phyloP scores from a whole-genome alignment of 2,113 vertebrate species.

The Tor tambroides region DNA sequence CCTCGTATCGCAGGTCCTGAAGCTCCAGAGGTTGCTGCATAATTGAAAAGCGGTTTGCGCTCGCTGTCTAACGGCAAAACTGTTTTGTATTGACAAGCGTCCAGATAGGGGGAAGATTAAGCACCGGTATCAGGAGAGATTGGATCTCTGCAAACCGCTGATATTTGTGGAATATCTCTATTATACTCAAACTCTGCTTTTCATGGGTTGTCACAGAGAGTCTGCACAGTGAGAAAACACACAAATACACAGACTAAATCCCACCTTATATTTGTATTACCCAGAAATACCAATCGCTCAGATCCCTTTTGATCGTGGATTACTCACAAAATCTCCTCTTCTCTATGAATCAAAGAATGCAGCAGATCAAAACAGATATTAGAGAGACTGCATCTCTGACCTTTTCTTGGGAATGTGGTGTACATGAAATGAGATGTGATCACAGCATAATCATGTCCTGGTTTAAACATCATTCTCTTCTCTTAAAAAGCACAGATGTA shows the following conservation, averaged over 20 bases:
- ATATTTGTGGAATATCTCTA: slow-evolving; percentile 25
- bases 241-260: slow-evolving; percentile 19
- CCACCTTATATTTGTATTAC: slow-evolving; percentile 22
- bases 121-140: background rate
- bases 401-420: background rate
- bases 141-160: background rate
- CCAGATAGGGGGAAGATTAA: slow-evolving; percentile 3
- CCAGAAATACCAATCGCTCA: background rate
- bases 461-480: background rate
- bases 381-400: background rate
- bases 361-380: background rate
- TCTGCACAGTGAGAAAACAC: background rate
- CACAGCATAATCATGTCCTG: background rate
- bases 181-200: slow-evolving; percentile 23
- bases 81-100: slow-evolving; percentile 35
- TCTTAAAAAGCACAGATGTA: background rate
- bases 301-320: background rate
- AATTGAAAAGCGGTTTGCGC: slow-evolving; percentile 38
- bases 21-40: slow-evolving; percentile 30
- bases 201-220: background rate
- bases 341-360: background rate
- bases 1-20: background rate
- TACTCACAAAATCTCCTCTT: slow-evolving; percentile 8
- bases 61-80: slow-evolving; percentile 22
- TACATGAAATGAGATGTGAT: slow-evolving; percentile 16